Evolutionary conservation across 2,888 invertebrate genomes (phyloP).

Genomic region (Myathropa florea): DNA sequence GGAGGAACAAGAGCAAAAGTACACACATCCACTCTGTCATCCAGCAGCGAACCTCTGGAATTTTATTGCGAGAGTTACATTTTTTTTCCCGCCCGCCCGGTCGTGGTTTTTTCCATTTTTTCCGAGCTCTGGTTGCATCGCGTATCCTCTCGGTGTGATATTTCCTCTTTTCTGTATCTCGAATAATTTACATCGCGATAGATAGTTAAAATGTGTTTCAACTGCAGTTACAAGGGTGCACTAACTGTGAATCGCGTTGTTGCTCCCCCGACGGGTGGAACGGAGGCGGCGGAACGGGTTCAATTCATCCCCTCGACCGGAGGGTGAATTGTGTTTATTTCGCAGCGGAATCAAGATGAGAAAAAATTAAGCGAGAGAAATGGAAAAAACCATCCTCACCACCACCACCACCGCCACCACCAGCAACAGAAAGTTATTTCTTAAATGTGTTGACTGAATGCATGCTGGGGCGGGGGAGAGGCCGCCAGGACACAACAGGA

Average conservation of each 20-base stretch:
- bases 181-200: slow-evolving; percentile 65
- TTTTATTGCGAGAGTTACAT: slow-evolving; percentile 43
- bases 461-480: not conserved
- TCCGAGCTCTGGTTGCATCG: not conserved
- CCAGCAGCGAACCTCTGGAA: slow-evolving; percentile 11
- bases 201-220: slow-evolving; percentile 63
- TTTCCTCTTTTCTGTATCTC: slow-evolving; percentile 41
- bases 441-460: slow-evolving; percentile 20
- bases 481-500: not conserved
- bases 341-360: slow-evolving; percentile 6
- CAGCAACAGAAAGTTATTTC: not conserved
- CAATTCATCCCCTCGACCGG: slow-evolving; percentile 19
- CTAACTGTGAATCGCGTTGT: not conserved
- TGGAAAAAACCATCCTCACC: not conserved
- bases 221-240: slow-evolving; percentile 41
- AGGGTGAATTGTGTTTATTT: slow-evolving; percentile 56
- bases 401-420: not conserved
- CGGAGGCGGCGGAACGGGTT: not conserved
- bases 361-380: no score
- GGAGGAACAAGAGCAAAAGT: no score
- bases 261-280: not conserved
- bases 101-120: not conserved
- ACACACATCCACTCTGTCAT: not conserved
- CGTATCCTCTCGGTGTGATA: slow-evolving; percentile 31
- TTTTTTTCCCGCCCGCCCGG: not conserved